Evolutionary conservation across 2,888 invertebrate genomes (phyloP), one percentile per base, ranked within the genome.

Genomic region (Itoplectis maculator): DNA sequence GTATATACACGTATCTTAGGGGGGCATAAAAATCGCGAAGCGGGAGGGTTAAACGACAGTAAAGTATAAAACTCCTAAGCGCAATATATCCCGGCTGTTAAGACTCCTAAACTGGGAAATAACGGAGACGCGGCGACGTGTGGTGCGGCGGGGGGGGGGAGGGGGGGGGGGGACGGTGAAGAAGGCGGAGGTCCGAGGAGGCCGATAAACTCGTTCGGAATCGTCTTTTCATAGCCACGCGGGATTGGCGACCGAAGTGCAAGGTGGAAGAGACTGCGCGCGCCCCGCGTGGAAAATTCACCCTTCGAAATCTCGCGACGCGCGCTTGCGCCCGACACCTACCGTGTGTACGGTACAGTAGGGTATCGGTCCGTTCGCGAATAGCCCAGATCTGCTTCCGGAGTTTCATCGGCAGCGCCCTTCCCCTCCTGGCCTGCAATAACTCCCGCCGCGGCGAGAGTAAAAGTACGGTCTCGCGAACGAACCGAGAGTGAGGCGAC

Each of bases 181-280:
- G 80, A 40, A 78, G 63, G 59, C 3, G 18, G 45, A 76, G 76
- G 70, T 81, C 76, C 70, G 70, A 65, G 66, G 80, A 72, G 80
- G 56, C 80, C 80, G 76, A 81, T 81, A 81, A 81, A 76, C 56
- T 72, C 63, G 45, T 65, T 42, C 59, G 70, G n/a, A 81, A 81
- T 72, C 65, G 80, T 76, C 65, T 76, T 81, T 81, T 81, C 76
- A 81, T 76, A 72, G 75, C 65, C 75, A 37, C 74, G 63, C 18
- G 66, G 56, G 49, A 75, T 47, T 56, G n/a, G 65, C n/a, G 35
- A 80, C 40, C 29, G 37, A n/a, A 66, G 42, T 7, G 37, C 45
- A 65, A 65, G 65, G 66, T 59, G 65, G 49, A 79, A 76, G 23
- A 45, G 63, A n/a, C n/a, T n/a, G n/a, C n/a, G n/a, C n/a, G n/a